A percentile compares a stretch with the other conserved stretches of the same genome.
These are phyloP conservation scores for Crax fasciolata DNA, from an alignment of 2,797 vertebrate species.

Conservation along the genomic window DNA sequence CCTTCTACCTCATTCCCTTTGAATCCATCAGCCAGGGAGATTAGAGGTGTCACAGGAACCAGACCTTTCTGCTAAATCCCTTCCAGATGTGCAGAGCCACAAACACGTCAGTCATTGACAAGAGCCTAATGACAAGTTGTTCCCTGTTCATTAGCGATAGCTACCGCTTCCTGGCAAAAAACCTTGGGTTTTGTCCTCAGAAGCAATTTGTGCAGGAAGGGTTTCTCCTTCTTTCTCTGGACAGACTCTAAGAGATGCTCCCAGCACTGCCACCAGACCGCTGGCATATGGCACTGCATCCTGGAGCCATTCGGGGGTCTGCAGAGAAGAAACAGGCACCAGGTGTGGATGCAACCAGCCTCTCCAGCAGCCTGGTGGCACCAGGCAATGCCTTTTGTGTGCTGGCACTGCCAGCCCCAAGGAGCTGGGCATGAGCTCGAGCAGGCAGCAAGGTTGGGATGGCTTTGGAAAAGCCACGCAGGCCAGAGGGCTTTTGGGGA, in stretches of 20 bases:
- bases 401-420: background rate
- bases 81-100: constrained; percentile 83
- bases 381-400: background rate
- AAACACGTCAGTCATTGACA: constrained; percentile 68
- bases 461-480: background rate
- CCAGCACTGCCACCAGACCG: background rate
- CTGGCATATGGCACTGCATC: background rate
- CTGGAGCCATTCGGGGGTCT: background rate
- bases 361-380: background rate
- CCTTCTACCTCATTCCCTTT: constrained; percentile 23
- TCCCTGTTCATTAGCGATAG: constrained; percentile 62
- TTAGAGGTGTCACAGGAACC: constrained; percentile 62
- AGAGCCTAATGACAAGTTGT: constrained; percentile 65
- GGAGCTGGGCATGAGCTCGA: fast-evolving
- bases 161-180: constrained; percentile 71
- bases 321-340: background rate
- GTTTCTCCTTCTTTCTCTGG: background rate
- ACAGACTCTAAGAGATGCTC: fast-evolving
- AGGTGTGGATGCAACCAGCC: background rate
- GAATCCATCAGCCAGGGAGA: constrained; percentile 11
- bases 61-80: constrained; percentile 68
- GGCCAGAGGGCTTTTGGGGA: background rate
- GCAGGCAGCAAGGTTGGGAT: fast-evolving
- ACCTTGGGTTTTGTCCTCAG: background rate
- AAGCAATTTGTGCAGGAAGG: constrained; percentile 19